Base-by-base conservation (phyloP, 2,888 invertebrate species). In the Eurytoma californica region DNA sequence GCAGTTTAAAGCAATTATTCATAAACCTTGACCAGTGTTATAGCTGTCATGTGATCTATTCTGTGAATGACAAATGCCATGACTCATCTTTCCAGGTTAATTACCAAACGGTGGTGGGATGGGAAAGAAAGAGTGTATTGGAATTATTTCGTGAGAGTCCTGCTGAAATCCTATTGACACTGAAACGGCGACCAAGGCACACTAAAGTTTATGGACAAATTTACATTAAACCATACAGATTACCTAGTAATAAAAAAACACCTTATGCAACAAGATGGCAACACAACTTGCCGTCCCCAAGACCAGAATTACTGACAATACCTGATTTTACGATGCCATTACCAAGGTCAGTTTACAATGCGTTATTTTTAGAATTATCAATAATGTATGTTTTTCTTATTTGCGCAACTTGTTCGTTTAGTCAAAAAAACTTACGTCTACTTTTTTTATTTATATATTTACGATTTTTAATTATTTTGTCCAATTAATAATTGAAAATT, bases 141-240 rank as follows among this genome's bases (percentile, higher is more conserved):
- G 92, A 94, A 81, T 91, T 95, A 75, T 92, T 95, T 79, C 94
- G 94, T 84, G 95, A 96, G 86, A 95, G 95, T 80, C 93, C 95
- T 18, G 94, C 95, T n/a, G 96, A 96, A 88, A 94, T 96, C 68
- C 92, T 95, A 68, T 90, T 97, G 61, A 95, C 97, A 0, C 90
- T 97, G 61, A 97, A 97, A 89, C 95, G 96, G 87, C 91, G 96
- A 16, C 97, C 97, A 0, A 92, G 94, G 61, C 96, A 96, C 85
- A 95, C 94, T 28, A 95, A 94, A 90, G 94, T 95, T 57, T 95
- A 95, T 85, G 95, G 95, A 0, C 94, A 94, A 86, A 94, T 94
- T 85, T 93, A 94, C 85, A 93, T 94, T 90, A 93, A 95, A 86
- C 95, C 95, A 0, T 94, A 94, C 87, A 91, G 95, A 69, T 89